phyloP scores from a whole-genome alignment of 2,797 vertebrate species.

The Clarias laeviceps region DNA sequence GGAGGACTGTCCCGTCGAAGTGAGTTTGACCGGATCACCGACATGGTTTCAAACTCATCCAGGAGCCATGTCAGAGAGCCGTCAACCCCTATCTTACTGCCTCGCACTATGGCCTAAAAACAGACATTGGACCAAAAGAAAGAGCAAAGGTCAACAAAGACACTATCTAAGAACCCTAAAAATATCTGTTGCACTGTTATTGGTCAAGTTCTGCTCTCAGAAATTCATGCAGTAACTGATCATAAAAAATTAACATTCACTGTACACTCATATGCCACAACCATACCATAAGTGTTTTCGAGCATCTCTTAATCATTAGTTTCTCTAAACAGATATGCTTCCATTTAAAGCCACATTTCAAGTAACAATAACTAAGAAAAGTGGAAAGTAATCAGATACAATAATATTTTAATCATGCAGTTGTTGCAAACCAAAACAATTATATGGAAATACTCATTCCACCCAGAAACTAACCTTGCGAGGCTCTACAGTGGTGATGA shows the following conservation, averaged over 20 bases:
- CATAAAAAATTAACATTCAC: background rate
- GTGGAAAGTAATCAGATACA: background rate
- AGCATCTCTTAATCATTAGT: background rate
- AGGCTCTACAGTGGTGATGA: conserved; percentile 88
- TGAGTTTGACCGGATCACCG: conserved; percentile 93
- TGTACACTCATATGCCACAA: background rate
- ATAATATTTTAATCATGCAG: background rate
- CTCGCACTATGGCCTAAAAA: conserved; percentile 87
- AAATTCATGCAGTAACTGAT: background rate
- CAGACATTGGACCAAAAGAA: background rate
- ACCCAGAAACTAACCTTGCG: conserved; percentile 78
- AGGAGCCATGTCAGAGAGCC: conserved; percentile 90
- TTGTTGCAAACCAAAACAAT: background rate
- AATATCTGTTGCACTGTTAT: background rate
- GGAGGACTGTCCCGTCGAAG: conserved; percentile 88
- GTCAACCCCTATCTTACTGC: conserved; percentile 83
- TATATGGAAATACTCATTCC: background rate
- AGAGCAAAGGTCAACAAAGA: background rate
- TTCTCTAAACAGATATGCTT: background rate
- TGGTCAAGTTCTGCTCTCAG: background rate
- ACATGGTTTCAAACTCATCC: conserved; percentile 93
- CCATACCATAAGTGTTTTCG: background rate
- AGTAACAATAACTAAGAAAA: background rate
- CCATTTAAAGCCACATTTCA: background rate
- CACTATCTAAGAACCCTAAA: background rate